phyloP scores from a whole-genome alignment of 2,797 vertebrate species.

The Mormyrus hasselquistii region DNA sequence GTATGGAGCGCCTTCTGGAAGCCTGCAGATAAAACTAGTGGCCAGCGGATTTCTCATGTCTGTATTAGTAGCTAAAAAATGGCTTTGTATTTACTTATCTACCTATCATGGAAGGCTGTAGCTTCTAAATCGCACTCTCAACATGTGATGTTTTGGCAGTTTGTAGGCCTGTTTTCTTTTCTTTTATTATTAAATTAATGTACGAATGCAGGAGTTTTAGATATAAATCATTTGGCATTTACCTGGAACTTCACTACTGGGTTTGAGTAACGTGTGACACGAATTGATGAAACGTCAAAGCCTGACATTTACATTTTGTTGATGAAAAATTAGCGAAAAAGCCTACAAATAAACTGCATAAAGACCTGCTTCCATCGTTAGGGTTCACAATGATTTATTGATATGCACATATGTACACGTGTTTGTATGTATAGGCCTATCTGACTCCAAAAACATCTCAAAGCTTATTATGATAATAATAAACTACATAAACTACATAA shows the following conservation, averaged over 20 bases:
- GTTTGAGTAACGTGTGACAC: background rate
- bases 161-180: background rate
- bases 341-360: background rate
- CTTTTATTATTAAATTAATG: background rate
- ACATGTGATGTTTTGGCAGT: background rate
- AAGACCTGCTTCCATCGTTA: background rate
- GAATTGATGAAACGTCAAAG: background rate
- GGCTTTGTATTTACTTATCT: background rate
- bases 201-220: background rate
- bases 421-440: background rate
- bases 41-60: background rate
- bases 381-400: background rate
- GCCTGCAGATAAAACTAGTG: background rate
- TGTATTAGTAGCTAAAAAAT: background rate
- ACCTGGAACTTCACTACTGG: background rate
- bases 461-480: background rate
- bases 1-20: background rate
- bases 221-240: background rate
- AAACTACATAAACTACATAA: background rate
- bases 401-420: background rate
- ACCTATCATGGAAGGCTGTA: background rate
- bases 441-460: background rate
- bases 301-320: background rate
- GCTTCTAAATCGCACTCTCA: background rate
- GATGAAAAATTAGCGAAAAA: background rate